A percentile compares a stretch with the other conserved stretches of the same genome.
Evolutionary conservation across 1,140 invertebrate species (phyloP).

Genomic region (Mercenaria mercenaria): DNA sequence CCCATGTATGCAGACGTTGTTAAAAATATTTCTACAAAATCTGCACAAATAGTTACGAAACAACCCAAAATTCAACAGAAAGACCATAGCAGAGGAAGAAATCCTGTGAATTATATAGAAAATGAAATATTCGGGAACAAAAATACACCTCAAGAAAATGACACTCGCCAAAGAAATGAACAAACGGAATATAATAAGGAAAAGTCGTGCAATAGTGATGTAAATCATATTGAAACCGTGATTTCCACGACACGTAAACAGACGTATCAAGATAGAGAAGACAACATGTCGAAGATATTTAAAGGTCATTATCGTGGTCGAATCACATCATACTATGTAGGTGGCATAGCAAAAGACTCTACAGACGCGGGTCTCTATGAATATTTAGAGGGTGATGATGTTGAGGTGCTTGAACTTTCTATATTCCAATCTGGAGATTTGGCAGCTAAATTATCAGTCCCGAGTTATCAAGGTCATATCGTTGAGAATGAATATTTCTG

Average conservation of each 20-base stretch:
- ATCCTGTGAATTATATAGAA: background rate
- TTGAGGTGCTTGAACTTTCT: background rate
- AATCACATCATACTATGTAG: background rate
- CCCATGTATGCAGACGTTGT: background rate
- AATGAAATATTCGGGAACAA: background rate
- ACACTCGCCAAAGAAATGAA: no score
- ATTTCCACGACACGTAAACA: background rate
- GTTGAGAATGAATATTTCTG: background rate
- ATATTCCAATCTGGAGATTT: background rate
- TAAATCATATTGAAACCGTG: background rate
- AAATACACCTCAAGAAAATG: no score
- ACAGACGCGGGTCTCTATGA: background rate
- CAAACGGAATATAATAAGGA: no score
- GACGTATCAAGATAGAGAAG: background rate
- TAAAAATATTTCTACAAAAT: background rate
- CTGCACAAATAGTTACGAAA: background rate
- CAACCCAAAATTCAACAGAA: background rate
- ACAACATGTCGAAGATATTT: background rate
- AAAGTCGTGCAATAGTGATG: background rate
- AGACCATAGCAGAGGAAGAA: background rate
- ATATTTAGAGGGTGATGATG: background rate
- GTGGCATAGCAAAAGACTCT: background rate
- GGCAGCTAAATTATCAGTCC: background rate
- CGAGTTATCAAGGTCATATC: background rate
- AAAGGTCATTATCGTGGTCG: background rate